phyloP scores from a whole-genome alignment of 2,113 vertebrate species.

The Tringa solitaria region DNA sequence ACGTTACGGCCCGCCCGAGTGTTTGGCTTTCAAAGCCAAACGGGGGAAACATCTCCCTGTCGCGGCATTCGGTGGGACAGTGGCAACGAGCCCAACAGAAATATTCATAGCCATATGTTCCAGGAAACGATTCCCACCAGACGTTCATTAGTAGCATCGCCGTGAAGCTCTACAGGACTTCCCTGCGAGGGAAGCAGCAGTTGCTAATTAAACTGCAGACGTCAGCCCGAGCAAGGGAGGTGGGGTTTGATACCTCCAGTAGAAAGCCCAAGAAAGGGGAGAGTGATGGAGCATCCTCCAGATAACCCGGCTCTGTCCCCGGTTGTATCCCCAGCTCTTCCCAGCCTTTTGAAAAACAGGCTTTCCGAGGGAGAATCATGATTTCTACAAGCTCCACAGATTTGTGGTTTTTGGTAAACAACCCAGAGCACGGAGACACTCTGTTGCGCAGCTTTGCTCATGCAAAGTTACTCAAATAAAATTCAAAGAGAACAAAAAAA shows the following conservation, averaged over 20 bases:
- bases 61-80: constrained; percentile 1
- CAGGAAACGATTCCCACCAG: neutral
- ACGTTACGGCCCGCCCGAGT: neutral
- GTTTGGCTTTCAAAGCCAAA: constrained; percentile 7
- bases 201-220: constrained; percentile 44
- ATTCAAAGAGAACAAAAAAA: neutral
- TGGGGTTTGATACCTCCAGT: neutral
- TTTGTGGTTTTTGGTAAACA: neutral
- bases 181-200: constrained; percentile 12
- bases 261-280: neutral
- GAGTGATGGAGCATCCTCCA: neutral
- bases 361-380: neutral
- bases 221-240: neutral
- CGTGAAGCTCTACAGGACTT: constrained; percentile 3
- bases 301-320: neutral
- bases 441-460: neutral
- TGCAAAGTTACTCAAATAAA: neutral
- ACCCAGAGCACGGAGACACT: neutral
- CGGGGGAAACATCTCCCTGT: neutral
- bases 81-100: constrained; percentile 13
- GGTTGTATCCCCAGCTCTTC: neutral
- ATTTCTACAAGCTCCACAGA: neutral
- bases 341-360: neutral
- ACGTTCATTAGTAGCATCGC: constrained; percentile 19
- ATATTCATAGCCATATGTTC: constrained; percentile 56